Conservation (phyloP, 2,113 vertebrate genomes). For the Cyprinodon tularosa region DNA sequence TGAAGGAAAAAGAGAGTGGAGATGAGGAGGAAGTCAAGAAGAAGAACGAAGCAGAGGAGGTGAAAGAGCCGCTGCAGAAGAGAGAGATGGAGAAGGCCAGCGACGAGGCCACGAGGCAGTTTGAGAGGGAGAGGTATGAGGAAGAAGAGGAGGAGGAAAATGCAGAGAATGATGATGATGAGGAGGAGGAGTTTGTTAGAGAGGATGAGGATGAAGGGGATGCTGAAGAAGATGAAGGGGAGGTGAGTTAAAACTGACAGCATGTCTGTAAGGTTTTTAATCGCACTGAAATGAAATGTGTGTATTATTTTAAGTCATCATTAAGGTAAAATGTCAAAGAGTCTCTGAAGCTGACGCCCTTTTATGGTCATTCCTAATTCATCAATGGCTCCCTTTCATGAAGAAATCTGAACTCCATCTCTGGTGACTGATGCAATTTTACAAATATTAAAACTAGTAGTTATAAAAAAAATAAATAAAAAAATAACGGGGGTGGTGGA, state of each 20-base stretch:
- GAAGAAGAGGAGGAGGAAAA: constrained; percentile 58
- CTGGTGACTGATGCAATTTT: too few relatives aligned
- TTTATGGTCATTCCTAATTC: too few relatives aligned
- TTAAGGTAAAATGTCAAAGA: too few relatives aligned
- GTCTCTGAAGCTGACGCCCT: too few relatives aligned
- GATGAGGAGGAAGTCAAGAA: constrained; percentile 29
- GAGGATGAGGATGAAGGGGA: constrained; percentile 62
- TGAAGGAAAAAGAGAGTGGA: constrained; percentile 5
- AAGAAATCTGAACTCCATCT: too few relatives aligned
- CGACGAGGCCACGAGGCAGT: constrained; percentile 81
- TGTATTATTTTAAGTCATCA: too few relatives aligned
- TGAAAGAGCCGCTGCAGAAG: constrained; percentile 75
- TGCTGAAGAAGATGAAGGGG: constrained; percentile 72
- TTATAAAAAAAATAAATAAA: too few relatives aligned
- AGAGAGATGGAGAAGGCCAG: constrained; percentile 83
- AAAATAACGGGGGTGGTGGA: too few relatives aligned
- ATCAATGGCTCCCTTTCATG: too few relatives aligned
- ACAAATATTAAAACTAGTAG: too few relatives aligned
- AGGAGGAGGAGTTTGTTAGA: constrained; percentile 52
- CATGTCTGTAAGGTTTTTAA: too few relatives aligned
- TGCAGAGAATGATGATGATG: constrained; percentile 56
- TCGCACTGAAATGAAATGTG: too few relatives aligned
- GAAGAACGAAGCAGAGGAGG: constrained; percentile 14
- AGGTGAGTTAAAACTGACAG: constrained; percentile 44
- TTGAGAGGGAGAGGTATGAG: constrained; percentile 73